phyloP scores from a whole-genome alignment of 2,797 vertebrate genomes.

The Malurus splendens region DNA sequence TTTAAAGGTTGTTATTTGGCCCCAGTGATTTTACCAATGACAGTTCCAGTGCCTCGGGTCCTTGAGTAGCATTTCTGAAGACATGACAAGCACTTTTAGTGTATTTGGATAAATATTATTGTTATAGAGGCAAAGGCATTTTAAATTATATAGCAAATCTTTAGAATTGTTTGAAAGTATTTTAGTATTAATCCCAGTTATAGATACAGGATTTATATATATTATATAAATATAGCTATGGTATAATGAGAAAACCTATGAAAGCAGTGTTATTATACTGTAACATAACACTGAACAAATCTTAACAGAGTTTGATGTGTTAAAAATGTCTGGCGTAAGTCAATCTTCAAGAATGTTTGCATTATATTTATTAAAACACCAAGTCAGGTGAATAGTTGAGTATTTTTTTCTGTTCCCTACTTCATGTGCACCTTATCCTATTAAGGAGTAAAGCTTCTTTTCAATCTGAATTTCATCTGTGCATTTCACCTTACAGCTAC shows the following conservation, averaged over 20 bases:
- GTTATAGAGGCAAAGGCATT: neutral
- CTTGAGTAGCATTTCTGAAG: neutral
- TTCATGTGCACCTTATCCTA: neutral
- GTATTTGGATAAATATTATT: neutral
- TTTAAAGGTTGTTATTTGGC: neutral
- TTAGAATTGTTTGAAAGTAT: slow-evolving; percentile 8
- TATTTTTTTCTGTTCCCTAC: neutral
- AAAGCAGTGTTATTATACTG: neutral
- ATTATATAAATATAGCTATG: neutral
- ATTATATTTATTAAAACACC: neutral
- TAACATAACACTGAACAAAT: neutral
- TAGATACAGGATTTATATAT: neutral
- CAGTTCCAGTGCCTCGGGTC: neutral
- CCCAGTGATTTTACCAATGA: neutral
- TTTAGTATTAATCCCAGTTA: slow-evolving; percentile 16
- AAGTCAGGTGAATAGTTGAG: neutral
- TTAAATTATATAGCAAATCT: neutral
- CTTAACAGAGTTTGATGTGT: neutral
- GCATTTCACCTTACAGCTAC: neutral
- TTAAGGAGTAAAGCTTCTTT: neutral
- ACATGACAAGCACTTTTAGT: neutral
- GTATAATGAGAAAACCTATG: neutral
- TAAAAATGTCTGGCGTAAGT: neutral
- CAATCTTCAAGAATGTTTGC: neutral
- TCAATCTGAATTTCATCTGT: neutral